Base-by-base conservation (phyloP, 2,113 vertebrate genomes). In the Glareola pratincola region DNA sequence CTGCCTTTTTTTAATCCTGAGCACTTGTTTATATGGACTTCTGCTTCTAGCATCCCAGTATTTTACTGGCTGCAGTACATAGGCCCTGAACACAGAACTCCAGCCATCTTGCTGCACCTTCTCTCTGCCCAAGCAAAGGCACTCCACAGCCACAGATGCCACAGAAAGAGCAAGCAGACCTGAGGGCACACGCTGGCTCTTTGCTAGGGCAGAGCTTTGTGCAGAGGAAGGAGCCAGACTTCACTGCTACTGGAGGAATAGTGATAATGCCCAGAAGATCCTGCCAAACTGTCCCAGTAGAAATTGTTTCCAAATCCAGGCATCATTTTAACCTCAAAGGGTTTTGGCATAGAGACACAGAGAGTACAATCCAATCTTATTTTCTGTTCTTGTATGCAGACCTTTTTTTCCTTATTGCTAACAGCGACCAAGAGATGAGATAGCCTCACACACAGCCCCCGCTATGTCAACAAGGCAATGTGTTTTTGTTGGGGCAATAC, bases 81-180 rank as follows among this genome's bases (percentile, higher is more conserved):
- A 43, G 41, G 36, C 30, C 32, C 43, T 13, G 39, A 50, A 34
- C 18, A 27, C 67, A 69, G 47, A 72, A 47, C 17, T 77, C n/a
- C 79, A 80, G 37, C 27, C 63, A 32, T n/a, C 63, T 57, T 56
- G 39, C 4, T 4, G n/a, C n/a, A 85, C 14, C 23, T 3, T 73
- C 63, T 17, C 17, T 79, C n/a, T 85, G 26, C 51, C 26, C 60
- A 76, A 82, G 57, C 32, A 93, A 75, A 68, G 66, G 20, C 50
- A 32, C n/a, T 37, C 59, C 0, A 0, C 0, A 13, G 27, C 6
- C 75, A 57, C 0, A 1, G 45, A 69, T 69, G 64, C 50, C 54
- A 53, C 45, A 79, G 57, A 43, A 64, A 60, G 18, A 69, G 34
- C 41, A 79, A 77, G 63, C 4, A 73, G 59, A 45, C 32, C 29